Percentiles rank a stretch among this genome's conserved stretches.
phyloP scores from a whole-genome alignment of 2,797 vertebrate genomes.

The Hippoglossus hippoglossus region DNA sequence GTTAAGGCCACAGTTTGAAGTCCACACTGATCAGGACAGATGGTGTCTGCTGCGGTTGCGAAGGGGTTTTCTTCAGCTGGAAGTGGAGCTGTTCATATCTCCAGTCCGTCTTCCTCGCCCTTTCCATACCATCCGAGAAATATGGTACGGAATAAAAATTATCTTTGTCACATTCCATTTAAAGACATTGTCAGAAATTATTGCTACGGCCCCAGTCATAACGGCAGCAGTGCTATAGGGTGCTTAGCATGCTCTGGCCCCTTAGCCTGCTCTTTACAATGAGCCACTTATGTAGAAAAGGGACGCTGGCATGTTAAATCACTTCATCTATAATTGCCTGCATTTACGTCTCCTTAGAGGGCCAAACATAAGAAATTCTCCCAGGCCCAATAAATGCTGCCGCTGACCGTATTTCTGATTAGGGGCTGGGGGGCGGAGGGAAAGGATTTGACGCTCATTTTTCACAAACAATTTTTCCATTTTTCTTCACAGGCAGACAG shows the following conservation, averaged over 20 bases:
- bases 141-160: constrained; percentile 35
- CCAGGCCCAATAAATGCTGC: constrained; percentile 81
- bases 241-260: constrained; percentile 59
- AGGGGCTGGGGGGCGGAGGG: constrained; percentile 66
- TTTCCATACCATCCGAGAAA: constrained; percentile 45
- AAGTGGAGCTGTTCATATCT: constrained; percentile 38
- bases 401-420: constrained; percentile 82
- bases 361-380: constrained; percentile 78
- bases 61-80: constrained; percentile 34
- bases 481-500: constrained; percentile 85
- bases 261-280: constrained; percentile 75
- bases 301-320: constrained; percentile 80
- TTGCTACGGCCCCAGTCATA: constrained; percentile 37
- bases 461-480: constrained; percentile 86
- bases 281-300: constrained; percentile 79
- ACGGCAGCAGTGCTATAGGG: constrained; percentile 49
- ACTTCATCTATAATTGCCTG: constrained; percentile 84
- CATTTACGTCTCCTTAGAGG: constrained; percentile 84
- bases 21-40: constrained; percentile 63
- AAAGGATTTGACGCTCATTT: constrained; percentile 81
- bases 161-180: constrained; percentile 51
- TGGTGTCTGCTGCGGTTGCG: constrained; percentile 52
- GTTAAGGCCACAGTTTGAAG: constrained; percentile 41
- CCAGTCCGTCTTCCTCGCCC: constrained; percentile 27
- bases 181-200: constrained; percentile 55